These are phyloP conservation scores for Drepana falcataria DNA, from an alignment of 2,888 invertebrate genomes.

Conservation along the genomic window DNA sequence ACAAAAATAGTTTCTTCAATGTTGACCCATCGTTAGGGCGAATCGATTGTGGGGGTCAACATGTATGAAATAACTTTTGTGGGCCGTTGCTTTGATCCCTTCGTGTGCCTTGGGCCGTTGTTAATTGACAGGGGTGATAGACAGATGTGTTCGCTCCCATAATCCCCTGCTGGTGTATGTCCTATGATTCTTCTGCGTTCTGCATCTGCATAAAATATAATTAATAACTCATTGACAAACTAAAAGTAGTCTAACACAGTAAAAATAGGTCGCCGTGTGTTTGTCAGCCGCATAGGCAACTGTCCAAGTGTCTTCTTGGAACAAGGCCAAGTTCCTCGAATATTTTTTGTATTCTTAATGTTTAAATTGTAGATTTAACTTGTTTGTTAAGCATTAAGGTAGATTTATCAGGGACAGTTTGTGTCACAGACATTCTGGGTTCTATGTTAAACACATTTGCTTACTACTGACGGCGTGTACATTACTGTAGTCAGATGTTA, in stretches of 20 bases:
- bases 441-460: too few relatives aligned
- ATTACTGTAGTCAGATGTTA: too few relatives aligned
- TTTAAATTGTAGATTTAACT: not conserved
- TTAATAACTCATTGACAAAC: conserved; percentile 28
- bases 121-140: conserved; percentile 34
- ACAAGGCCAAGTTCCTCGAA: conserved; percentile 28
- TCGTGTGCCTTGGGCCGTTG: conserved; percentile 34
- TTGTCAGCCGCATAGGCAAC: conserved; percentile 36
- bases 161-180: conserved; percentile 41
- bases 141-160: conserved; percentile 31
- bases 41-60: conserved; percentile 41
- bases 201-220: conserved; percentile 43
- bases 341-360: too few relatives aligned
- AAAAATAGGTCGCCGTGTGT: conserved; percentile 1
- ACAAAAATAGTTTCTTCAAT: conserved; percentile 63
- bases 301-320: conserved; percentile 34
- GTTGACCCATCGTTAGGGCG: conserved; percentile 62
- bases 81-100: conserved; percentile 36
- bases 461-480: too few relatives aligned
- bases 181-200: conserved; percentile 45
- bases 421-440: too few relatives aligned
- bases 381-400: too few relatives aligned
- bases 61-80: conserved; percentile 65
- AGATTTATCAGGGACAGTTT: too few relatives aligned
- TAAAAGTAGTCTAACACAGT: conserved; percentile 7